Conservation (phyloP, 2,113 vertebrate genomes). For the Chionodraco myersi region DNA sequence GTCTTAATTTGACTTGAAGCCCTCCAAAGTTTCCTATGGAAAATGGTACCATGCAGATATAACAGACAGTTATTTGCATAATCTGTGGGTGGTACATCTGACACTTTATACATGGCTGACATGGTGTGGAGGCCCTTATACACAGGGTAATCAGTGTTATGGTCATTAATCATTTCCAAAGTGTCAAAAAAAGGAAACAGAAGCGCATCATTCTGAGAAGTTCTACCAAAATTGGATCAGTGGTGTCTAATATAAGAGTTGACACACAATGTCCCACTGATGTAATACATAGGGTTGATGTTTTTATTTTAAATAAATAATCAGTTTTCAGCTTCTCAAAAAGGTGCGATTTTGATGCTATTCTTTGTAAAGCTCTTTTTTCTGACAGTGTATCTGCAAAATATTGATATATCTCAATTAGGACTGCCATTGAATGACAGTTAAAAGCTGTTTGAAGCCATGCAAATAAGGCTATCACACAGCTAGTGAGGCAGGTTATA, state of each 20-base stretch:
- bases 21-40: neutral
- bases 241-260: neutral
- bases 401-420: neutral
- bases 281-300: too few species aligned
- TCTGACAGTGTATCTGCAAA: neutral
- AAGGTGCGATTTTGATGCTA: neutral
- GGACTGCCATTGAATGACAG: neutral
- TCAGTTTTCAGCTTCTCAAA: neutral
- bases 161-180: neutral
- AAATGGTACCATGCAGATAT: neutral
- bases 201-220: neutral
- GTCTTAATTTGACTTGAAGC: neutral
- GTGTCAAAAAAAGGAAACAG: constrained; percentile 10
- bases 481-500: neutral
- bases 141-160: neutral
- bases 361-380: neutral
- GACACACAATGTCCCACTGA: neutral
- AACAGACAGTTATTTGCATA: neutral
- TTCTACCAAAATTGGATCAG: neutral
- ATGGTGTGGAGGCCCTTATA: too few species aligned
- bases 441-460: neutral
- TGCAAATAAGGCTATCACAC: neutral
- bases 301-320: too few species aligned
- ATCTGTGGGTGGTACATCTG: neutral
- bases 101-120: neutral